A percentile compares a stretch with the other conserved stretches of the same genome.
These are phyloP conservation scores for Sylvia borin DNA, from an alignment of 2,797 vertebrate species.

Conservation along the genomic window DNA sequence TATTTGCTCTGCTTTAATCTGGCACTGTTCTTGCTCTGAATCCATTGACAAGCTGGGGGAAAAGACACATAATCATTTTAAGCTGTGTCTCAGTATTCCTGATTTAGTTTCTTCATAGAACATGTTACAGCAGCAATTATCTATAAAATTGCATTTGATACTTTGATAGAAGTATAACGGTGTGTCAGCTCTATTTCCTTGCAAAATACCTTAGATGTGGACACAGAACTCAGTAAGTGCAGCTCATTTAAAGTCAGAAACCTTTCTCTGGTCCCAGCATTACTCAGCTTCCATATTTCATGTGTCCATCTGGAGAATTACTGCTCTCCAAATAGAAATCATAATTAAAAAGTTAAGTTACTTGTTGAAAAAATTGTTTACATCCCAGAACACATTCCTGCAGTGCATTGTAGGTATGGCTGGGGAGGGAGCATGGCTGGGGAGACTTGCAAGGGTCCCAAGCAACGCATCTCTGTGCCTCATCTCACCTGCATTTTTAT, in stretches of 20 bases:
- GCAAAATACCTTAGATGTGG: neutral
- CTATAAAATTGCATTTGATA: neutral
- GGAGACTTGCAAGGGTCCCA: neutral
- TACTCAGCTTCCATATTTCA: neutral
- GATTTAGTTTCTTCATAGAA: neutral
- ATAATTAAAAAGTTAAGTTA: neutral
- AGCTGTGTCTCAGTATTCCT: neutral
- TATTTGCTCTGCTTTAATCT: constrained; percentile 8
- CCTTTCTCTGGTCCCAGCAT: neutral
- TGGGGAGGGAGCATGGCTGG: neutral
- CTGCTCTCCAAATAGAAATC: neutral
- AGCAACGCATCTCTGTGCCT: neutral
- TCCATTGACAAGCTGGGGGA: neutral
- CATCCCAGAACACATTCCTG: neutral
- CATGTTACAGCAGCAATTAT: neutral
- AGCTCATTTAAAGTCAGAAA: neutral
- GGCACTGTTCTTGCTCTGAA: neutral
- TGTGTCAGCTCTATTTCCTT: neutral
- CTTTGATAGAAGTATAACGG: neutral
- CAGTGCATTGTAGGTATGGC: neutral
- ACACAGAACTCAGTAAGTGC: neutral
- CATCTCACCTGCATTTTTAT: neutral
- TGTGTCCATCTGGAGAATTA: neutral
- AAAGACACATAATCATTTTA: neutral
- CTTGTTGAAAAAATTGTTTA: neutral